A percentile compares a stretch with the other conserved stretches of the same genome.
Evolutionary conservation across 2,113 vertebrate genomes (phyloP).

Genomic region (Stictonetta naevosa): DNA sequence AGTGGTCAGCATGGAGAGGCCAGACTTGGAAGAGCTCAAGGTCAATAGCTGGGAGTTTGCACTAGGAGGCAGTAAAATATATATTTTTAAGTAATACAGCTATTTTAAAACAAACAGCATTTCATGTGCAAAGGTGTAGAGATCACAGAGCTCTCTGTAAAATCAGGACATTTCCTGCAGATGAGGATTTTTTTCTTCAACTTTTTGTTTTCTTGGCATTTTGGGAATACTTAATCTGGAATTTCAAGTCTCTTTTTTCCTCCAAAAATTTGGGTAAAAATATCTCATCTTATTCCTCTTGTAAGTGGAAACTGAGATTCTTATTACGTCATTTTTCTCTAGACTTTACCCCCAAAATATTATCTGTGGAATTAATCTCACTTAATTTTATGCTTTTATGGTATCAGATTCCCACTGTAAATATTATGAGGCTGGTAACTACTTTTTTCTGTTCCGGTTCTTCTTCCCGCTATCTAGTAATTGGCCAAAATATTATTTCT

Average conservation of each 20-base stretch:
- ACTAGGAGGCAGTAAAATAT: background rate
- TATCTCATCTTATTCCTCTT: background rate
- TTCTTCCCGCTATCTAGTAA: background rate
- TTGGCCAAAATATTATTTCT: background rate
- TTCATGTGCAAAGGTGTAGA: background rate
- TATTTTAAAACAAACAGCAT: background rate
- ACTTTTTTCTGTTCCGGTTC: background rate
- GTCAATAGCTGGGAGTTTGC: slow-evolving; percentile 46
- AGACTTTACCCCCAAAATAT: background rate
- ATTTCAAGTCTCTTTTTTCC: background rate
- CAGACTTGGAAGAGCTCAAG: slow-evolving; percentile 94
- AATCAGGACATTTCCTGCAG: background rate
- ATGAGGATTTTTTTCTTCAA: background rate
- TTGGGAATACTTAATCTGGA: background rate
- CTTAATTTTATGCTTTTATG: background rate
- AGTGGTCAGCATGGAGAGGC: slow-evolving; percentile 91
- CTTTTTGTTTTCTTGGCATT: background rate
- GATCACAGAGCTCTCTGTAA: background rate
- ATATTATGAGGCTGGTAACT: background rate
- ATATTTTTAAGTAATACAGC: no score
- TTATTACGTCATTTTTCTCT: background rate
- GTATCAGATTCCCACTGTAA: background rate
- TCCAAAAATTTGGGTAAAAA: background rate
- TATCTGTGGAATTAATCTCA: background rate
- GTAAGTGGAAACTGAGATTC: background rate